A percentile compares a stretch with the other conserved stretches of the same genome.
Evolutionary conservation across 2,113 vertebrate genomes (phyloP).

Genomic region (Charadrius vociferus): DNA sequence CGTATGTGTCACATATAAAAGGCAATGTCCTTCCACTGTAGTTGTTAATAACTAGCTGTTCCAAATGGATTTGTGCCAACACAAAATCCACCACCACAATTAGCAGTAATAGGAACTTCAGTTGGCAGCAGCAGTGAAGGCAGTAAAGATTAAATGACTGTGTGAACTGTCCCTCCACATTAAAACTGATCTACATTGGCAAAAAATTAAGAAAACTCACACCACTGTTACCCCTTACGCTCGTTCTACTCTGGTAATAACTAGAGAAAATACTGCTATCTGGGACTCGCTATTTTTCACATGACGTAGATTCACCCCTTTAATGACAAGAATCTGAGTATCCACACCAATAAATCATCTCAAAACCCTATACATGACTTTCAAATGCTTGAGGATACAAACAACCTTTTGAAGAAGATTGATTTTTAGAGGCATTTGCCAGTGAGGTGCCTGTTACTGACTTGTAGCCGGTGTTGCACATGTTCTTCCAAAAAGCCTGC

Average conservation of each 20-base stretch:
- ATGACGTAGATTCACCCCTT: not conserved
- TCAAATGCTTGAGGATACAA: not conserved
- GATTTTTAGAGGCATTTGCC: not conserved
- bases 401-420: not conserved
- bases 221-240: not conserved
- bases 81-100: constrained; percentile 23
- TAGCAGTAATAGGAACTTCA: constrained; percentile 21
- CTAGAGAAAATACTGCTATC: not conserved
- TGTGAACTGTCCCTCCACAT: not conserved
- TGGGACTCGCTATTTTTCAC: not conserved
- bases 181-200: not conserved
- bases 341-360: not conserved
- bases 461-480: not conserved
- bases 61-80: constrained; percentile 41
- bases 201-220: not conserved
- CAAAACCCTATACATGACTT: not conserved
- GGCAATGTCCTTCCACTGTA: not conserved
- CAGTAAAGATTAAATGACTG: not conserved
- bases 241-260: not conserved
- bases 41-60: not conserved
- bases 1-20: not conserved
- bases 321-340: not conserved
- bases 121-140: not conserved
- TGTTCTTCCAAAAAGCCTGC: not conserved
- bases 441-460: not conserved